Evolutionary conservation across 2,888 invertebrate species (phyloP).

Genomic region (Iselma pallidipennis): DNA sequence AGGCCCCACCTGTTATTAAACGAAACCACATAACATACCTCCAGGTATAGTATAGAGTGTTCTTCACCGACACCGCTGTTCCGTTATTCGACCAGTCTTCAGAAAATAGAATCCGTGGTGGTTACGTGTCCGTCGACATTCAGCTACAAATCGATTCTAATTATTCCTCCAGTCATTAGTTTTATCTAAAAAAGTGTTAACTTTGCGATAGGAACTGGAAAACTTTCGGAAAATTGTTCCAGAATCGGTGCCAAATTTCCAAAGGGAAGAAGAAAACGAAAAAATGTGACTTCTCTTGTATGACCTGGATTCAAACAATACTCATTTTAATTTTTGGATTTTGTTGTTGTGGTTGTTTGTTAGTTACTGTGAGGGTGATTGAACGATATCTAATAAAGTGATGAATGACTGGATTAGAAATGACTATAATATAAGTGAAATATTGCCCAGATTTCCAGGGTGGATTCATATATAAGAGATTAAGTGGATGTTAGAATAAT

Average conservation of each 20-base stretch:
- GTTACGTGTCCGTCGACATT: conserved; percentile 24
- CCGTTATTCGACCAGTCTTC: conserved; percentile 41
- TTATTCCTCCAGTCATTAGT: no score
- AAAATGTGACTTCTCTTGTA: conserved; percentile 9
- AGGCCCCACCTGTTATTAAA: conserved; percentile 30
- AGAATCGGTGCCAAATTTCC: no score
- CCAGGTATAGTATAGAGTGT: conserved; percentile 21
- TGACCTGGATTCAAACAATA: conserved; percentile 26
- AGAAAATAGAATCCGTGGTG: conserved; percentile 25
- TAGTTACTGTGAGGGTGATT: no score
- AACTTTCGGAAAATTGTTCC: conserved; percentile 6
- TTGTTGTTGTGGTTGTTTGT: neutral
- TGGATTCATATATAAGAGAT: neutral
- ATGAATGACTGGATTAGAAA: neutral
- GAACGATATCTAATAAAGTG: no score
- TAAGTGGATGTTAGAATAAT: neutral
- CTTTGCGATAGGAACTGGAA: neutral
- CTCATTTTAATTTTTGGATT: neutral
- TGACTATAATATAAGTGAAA: neutral
- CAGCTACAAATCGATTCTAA: neutral
- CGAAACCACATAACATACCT: conserved; percentile 24
- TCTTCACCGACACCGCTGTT: conserved; percentile 33
- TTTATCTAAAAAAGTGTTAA: no score
- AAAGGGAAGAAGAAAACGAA: no score
- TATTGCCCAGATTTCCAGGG: neutral